These are phyloP conservation scores for Cheiracanthium punctorium DNA, from an alignment of 2,888 invertebrate genomes.

Conservation along the genomic window DNA sequence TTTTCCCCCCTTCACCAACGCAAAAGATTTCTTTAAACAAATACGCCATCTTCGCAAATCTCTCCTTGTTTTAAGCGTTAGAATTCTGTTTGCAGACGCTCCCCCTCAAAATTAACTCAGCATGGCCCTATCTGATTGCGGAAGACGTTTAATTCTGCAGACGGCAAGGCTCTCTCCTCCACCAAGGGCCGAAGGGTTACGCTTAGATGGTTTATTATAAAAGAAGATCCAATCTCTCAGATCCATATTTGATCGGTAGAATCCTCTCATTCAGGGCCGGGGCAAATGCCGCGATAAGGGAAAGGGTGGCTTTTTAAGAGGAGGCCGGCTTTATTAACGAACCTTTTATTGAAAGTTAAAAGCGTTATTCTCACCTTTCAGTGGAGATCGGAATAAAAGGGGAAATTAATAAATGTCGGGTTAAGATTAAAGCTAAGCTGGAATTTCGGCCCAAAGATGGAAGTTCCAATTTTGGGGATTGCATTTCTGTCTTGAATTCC, in stretches of 20 bases:
- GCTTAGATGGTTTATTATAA: constrained; percentile 64
- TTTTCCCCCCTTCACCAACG: not conserved
- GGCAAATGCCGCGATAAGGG: constrained; percentile 39
- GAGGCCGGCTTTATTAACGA: constrained; percentile 58
- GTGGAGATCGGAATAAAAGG: constrained; percentile 32
- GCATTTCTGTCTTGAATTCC: constrained; percentile 30
- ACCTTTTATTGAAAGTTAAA: constrained; percentile 68
- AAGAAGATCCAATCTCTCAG: constrained; percentile 54
- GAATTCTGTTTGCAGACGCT: constrained; percentile 46
- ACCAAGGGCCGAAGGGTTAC: constrained; percentile 55
- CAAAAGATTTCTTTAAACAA: not conserved
- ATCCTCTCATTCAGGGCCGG: constrained; percentile 29
- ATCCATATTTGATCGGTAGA: constrained; percentile 60
- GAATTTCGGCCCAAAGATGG: constrained; percentile 30
- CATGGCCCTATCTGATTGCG: constrained; percentile 45
- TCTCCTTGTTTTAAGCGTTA: not conserved
- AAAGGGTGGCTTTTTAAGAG: constrained; percentile 47
- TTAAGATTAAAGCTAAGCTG: constrained; percentile 59
- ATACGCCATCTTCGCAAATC: not conserved
- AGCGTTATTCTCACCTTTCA: constrained; percentile 39
- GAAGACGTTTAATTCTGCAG: constrained; percentile 57
- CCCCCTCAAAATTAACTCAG: constrained; percentile 25
- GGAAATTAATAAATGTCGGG: constrained; percentile 66
- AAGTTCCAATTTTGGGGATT: constrained; percentile 40
- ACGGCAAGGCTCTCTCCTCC: constrained; percentile 21